Evolutionary conservation across 1,140 invertebrate genomes (phyloP), one percentile per base, ranked within the genome.

Genomic region (Drosophila erecta): DNA sequence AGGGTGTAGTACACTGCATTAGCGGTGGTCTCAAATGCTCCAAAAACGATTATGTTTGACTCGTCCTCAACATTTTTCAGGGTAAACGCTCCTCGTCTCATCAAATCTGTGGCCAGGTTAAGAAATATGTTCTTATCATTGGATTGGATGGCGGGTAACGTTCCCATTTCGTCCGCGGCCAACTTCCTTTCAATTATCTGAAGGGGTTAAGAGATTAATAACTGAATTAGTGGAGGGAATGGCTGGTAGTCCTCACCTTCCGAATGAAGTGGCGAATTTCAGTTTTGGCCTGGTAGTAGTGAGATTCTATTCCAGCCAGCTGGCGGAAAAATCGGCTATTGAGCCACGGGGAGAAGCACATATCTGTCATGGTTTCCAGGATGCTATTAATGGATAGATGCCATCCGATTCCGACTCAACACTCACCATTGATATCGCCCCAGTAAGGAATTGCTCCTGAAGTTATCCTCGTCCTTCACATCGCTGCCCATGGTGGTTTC

Each of bases 11-110:
- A 71, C 0, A 91, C 59, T 0, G 90, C 89, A 40, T 90, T 91
- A 3, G 90, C 90, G 4, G 91, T 90, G 22, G 91, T 92, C 37
- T 92, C 91, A 46, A 91, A 92, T 0, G 89, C 91, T 1, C 90
- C 86, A 74, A 91, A 89, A 0, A 91, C 83, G 50, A 91, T 89
- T 2, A 83, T 60, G 73, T 90, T 91, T 0, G 84, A 89, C 61
- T 91, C 90, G 30, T 90, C 80, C 49, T 86, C 83, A 4, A 91
- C 90, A 47, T 91, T 85, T 35, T 80, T 70, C 69, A 51, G 75
- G 7, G n/a, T 80, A 15, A 91, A 91, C 3, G 76, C 47, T 7
- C 84, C 86, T 1, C 74, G 72, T 27, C 53, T 75, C 3, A 86
- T 33, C 12, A 91, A 50, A 53, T 91, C 90, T 1, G 69, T 79